Evolutionary conservation across 1,140 invertebrate genomes (phyloP), one percentile per base, ranked within the genome.

Genomic region (Bilobella aurantiaca): DNA sequence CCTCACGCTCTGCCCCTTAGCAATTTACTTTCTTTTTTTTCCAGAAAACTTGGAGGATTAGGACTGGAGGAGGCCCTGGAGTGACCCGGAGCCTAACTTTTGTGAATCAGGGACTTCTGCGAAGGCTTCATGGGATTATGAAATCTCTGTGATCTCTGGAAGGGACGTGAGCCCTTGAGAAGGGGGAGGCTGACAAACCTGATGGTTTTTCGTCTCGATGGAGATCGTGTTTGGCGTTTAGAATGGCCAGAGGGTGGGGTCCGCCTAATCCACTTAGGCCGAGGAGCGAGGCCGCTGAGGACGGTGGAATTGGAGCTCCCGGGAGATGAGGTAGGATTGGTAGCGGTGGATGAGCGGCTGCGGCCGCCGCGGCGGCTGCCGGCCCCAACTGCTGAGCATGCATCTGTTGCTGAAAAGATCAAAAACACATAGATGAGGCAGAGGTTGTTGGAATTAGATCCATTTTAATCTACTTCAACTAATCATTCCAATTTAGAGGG

Each of bases 301-400:
- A 75, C 59, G 79, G 80, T 12, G 85, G 85, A 1, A 86, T 81
- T 14, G 79, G 79, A 29, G 85, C 76, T 46, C 84, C 82, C n/a
- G 75, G 74, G 30, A 78, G 70, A 76, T 89, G 89, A 28, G 87
- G 87, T 74, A 85, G 80, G 81, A 86, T 85, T 16, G 84, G 84
- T 21, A 86, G 80, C 66, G 86, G 81, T 21, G 82, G 83, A 27
- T 81, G 86, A 74, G 91, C 89, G 5, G 87, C 85, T 69, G 87
- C 85, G 70, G 87, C 86, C n/a, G 89, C 89, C 65, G 87, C 86
- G 18, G 89, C 89, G 65, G 81, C 86, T 1, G 87, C 85, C 70
- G 87, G 86, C 25, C 89, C 89, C 67, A 93, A 75, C 77, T 93
- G 89, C 75, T 91, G 86, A 5, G 91, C 90, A 74, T 94, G 91